Percentiles rank a stretch among this genome's conserved stretches.
Evolutionary conservation across 2,888 invertebrate species (phyloP).

Genomic region (Mythimna impura): DNA sequence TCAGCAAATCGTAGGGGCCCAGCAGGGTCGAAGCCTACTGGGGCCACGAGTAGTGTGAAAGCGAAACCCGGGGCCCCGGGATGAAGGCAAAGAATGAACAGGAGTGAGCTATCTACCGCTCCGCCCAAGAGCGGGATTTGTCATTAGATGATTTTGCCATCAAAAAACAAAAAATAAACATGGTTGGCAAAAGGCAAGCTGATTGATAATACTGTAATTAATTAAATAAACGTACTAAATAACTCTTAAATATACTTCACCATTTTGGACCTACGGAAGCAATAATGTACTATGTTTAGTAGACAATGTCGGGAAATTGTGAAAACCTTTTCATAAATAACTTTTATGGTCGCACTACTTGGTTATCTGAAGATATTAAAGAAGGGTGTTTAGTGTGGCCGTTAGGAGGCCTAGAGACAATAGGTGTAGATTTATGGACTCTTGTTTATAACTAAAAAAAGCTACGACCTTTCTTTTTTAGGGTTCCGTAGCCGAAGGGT

Average conservation of each 20-base stretch:
- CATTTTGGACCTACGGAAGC: background rate
- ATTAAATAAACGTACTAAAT: conserved; percentile 37
- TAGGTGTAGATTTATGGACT: background rate
- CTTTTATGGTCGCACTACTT: conserved; percentile 49
- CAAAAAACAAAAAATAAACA: too few species aligned
- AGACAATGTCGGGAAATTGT: background rate
- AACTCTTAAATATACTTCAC: conserved; percentile 27
- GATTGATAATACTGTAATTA: conserved; percentile 50
- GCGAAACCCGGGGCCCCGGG: too few species aligned
- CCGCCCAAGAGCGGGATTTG: too few species aligned
- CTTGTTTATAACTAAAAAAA: conserved; percentile 2
- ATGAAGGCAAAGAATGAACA: too few species aligned
- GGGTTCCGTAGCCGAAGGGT: background rate
- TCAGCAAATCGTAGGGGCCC: too few species aligned
- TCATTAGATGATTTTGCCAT: too few species aligned
- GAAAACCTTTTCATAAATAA: conserved; percentile 39
- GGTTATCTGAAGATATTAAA: conserved; percentile 43
- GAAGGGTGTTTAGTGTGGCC: conserved; percentile 6
- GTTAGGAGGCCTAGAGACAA: conserved; percentile 23
- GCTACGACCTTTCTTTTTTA: background rate
- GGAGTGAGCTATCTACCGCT: too few species aligned
- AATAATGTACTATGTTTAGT: conserved; percentile 1
- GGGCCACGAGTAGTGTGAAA: too few species aligned
- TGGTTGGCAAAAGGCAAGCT: background rate
- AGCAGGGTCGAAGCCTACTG: too few species aligned